Evolutionary conservation across 1,140 invertebrate genomes (phyloP).

Genomic region (Monochamus saltuarius): DNA sequence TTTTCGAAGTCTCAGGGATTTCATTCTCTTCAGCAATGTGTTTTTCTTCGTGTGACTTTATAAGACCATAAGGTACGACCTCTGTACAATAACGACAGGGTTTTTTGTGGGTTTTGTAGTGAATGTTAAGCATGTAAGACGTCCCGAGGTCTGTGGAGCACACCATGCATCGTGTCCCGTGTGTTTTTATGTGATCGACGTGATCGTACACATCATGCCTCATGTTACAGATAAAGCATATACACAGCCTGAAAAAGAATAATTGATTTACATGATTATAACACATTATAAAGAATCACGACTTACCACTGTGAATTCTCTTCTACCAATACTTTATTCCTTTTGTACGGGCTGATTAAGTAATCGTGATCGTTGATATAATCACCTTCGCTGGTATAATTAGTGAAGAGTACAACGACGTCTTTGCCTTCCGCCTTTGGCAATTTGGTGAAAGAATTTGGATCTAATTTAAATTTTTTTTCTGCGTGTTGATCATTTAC

Average conservation of each 20-base stretch:
- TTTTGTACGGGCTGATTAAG: constrained; percentile 22
- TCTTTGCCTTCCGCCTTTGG: constrained; percentile 3
- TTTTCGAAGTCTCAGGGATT: background rate
- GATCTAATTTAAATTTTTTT: background rate
- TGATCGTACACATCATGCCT: constrained; percentile 8
- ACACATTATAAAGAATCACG: background rate
- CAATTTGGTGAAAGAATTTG: background rate
- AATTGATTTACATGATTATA: background rate
- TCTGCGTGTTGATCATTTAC: background rate
- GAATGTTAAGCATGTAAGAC: constrained; percentile 9
- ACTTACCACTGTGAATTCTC: background rate
- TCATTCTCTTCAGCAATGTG: constrained; percentile 1
- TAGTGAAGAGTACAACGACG: constrained; percentile 22
- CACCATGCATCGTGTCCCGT: background rate
- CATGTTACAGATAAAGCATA: constrained; percentile 7
- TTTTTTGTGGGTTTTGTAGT: background rate
- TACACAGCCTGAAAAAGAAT: constrained; percentile 6
- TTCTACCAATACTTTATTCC: constrained; percentile 11
- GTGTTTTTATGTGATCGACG: constrained; percentile 5
- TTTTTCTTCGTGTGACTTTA: constrained; percentile 5
- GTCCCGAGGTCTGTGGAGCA: constrained; percentile 7
- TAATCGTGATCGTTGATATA: constrained; percentile 35
- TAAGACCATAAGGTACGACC: background rate
- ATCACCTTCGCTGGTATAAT: constrained; percentile 21
- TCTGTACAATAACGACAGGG: constrained; percentile 4